A percentile compares a stretch with the other conserved stretches of the same genome.
phyloP scores from a whole-genome alignment of 1,140 invertebrate genomes.

The Magallana gigas region DNA sequence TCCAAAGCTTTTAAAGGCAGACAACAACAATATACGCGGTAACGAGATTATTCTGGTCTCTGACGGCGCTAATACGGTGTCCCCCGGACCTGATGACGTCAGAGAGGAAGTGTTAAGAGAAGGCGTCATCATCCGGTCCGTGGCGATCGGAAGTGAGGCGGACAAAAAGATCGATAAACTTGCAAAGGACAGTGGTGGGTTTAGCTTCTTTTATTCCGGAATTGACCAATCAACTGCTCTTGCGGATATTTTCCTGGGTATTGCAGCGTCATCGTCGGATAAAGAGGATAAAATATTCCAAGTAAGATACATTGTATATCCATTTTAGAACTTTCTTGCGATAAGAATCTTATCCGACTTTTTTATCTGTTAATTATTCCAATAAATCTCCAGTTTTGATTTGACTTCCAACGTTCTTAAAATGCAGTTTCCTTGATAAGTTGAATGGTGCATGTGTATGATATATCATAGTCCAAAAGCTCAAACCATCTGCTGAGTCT shows the following conservation, averaged over 20 bases:
- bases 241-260: not conserved
- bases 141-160: conserved; percentile 12
- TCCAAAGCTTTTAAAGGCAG: not conserved
- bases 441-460: no score
- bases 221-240: conserved; percentile 7
- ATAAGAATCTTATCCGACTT: no score
- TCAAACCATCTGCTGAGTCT: no score
- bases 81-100: not conserved
- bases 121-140: not conserved
- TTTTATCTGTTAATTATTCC: no score
- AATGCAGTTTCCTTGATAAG: no score
- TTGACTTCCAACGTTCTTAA: no score
- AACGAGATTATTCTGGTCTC: conserved; percentile 22
- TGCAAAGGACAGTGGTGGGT: conserved; percentile 24
- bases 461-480: no score
- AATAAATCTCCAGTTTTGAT: no score
- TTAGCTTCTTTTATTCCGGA: conserved; percentile 23
- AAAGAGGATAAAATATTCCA: not conserved
- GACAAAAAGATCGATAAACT: conserved; percentile 1
- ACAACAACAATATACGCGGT: not conserved
- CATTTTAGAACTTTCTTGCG: no score
- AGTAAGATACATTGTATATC: not conserved
- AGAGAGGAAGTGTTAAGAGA: not conserved
- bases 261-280: not conserved
- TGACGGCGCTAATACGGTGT: conserved; percentile 4